Conservation (phyloP, 2,888 invertebrate genomes). For the Tipula confusa region DNA sequence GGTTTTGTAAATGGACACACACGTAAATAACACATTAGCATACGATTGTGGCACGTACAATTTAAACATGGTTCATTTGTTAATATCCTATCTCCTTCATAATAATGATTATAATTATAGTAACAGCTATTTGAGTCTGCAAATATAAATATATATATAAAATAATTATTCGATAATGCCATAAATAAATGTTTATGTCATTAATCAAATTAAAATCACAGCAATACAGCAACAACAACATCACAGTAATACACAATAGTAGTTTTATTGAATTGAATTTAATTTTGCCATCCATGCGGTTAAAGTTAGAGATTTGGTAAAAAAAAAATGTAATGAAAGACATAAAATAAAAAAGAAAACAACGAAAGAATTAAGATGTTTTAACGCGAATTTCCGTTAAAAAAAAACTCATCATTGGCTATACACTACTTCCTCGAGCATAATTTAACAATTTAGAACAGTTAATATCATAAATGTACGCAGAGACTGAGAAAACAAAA, state of each 20-base stretch:
- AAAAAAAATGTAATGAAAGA: neutral
- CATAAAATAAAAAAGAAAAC: neutral
- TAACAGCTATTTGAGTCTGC: conserved; percentile 73
- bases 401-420: neutral
- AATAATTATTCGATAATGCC: conserved; percentile 1
- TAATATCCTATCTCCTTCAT: conserved; percentile 87
- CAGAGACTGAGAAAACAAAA: no score
- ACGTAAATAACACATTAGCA: conserved; percentile 91
- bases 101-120: conserved; percentile 90
- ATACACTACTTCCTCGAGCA: neutral
- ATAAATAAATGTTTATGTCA: neutral
- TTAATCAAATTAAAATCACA: neutral
- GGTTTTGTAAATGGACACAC: conserved; percentile 93
- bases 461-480: no score
- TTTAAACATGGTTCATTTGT: conserved; percentile 94
- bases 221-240: neutral
- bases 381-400: neutral
- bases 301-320: neutral
- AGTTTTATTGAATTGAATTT: neutral
- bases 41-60: conserved; percentile 91
- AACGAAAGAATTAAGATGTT: neutral
- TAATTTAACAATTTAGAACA: neutral
- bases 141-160: conserved; percentile 43
- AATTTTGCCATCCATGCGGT: neutral
- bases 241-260: neutral